Base-by-base conservation (phyloP, 2,888 invertebrate genomes). In the Serrognathus titanus region DNA sequence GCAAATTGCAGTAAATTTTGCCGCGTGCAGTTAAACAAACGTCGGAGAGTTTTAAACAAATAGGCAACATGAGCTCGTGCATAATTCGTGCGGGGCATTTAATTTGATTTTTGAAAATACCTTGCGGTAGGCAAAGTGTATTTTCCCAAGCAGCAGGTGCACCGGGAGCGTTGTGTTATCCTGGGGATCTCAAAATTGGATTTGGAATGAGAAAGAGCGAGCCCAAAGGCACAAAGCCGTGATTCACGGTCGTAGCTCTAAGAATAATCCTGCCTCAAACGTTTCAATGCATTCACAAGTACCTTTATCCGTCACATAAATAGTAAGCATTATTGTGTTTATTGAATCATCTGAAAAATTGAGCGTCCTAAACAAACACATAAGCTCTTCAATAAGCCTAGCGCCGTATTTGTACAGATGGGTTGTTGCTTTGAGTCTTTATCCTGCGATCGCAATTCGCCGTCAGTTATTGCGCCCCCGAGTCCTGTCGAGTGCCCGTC, bases 321-420 rank as follows among this genome's bases (percentile, higher is more conserved):
- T 71, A 69, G 64, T 65, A 64, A 66, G 66, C 64, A 66, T 68
- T 69, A 71, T 72, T 71, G 67, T 71, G 67, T 66, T 67, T 69
- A 70, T 70, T 67, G 70, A 70, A 71, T 72, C 67, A 69, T 69
- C 67, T 67, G 71, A 71, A 71, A 71, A 71, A 71, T 71, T 71
- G 69, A 61, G 66, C 65, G 68, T 71, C 72, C 72, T 72, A 71
- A 71, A 70, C 67, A 72, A 72, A 72, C 67, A 71, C 49, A 51
- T 47, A 52, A 59, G 51, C 52, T 50, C 50, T 58, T 56, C 55
- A 41, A 58, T 55, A 55, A 51, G 55, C 51, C 47, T 31, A 31
- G 41, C 48, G 40, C 51, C 48, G 16, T 60, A 58, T 60, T 60
- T 60, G 55, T 56, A 55, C 61, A 62, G 59, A 59, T 62, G 61